Conservation (phyloP, 35 echinoderm and acorn worm species). For the Lytechinus variegatus region DNA sequence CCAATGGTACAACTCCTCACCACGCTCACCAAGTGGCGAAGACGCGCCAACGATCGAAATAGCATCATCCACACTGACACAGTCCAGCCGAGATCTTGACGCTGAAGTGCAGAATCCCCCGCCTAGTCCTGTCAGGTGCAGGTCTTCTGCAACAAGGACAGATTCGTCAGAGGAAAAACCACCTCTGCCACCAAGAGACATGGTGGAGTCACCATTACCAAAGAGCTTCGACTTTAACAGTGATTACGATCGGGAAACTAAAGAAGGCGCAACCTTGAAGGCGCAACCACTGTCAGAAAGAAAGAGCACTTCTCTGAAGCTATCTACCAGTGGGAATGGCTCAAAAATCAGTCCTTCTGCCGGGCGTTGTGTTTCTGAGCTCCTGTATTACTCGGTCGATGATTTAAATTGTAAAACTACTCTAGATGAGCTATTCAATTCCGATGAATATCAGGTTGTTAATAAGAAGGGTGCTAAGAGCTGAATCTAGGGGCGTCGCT, state of each 20-base stretch:
- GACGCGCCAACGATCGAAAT: background rate
- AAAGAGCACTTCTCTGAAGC: background rate
- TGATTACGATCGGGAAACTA: background rate
- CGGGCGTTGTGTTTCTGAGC: background rate
- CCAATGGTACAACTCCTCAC: background rate
- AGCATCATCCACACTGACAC: background rate
- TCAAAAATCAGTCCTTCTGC: background rate
- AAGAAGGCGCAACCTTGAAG: background rate
- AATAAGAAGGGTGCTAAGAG: background rate
- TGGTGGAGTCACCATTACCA: background rate
- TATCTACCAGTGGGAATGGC: background rate
- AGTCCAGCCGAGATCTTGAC: background rate
- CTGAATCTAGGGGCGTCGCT: too few relatives aligned
- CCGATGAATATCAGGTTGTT: background rate
- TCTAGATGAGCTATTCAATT: background rate
- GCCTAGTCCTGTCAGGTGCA: background rate
- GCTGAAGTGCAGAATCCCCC: background rate
- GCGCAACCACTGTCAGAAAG: background rate
- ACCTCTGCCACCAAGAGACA: background rate
- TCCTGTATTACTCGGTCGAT: background rate
- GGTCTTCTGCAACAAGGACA: background rate
- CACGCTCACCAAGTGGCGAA: background rate
- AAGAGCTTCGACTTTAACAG: background rate
- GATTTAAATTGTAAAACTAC: background rate
- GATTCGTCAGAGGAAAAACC: background rate